A percentile compares a stretch with the other conserved stretches of the same genome.
Evolutionary conservation across 1,140 invertebrate genomes (phyloP).

Genomic region (Drosophila repletoides): DNA sequence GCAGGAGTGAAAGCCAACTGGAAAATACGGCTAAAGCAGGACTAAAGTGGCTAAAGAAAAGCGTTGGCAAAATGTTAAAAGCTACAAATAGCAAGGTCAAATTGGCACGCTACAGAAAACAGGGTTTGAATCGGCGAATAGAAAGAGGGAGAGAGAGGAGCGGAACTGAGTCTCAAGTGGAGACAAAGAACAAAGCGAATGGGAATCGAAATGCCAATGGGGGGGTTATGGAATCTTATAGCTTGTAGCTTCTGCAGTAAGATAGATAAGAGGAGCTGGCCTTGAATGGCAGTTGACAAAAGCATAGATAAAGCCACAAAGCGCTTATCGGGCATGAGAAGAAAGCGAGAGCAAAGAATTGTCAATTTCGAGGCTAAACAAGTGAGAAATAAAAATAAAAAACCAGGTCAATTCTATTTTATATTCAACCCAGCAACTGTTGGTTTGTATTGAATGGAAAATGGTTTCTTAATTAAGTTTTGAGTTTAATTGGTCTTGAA

Average conservation of each 20-base stretch:
- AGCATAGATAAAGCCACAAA: conserved; percentile 3
- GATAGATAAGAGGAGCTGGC: conserved; percentile 24
- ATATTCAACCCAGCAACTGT: too few species aligned
- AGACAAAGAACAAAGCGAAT: conserved; percentile 14
- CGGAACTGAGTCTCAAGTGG: conserved; percentile 8
- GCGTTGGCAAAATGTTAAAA: conserved; percentile 58
- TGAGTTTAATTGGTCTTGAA: too few species aligned
- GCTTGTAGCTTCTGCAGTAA: not conserved
- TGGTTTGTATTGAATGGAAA: too few species aligned
- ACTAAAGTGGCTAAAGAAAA: conserved; percentile 17
- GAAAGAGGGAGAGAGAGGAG: too few species aligned
- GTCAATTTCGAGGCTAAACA: not conserved
- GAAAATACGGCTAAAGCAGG: conserved; percentile 19
- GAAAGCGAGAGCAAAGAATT: not conserved
- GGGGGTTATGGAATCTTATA: conserved; percentile 1
- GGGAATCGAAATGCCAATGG: conserved; percentile 11
- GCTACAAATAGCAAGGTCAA: conserved; percentile 60
- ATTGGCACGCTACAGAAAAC: conserved; percentile 22
- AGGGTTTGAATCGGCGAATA: too few species aligned
- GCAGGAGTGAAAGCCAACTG: conserved; percentile 20
- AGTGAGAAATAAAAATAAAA: too few species aligned
- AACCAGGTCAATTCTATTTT: too few species aligned
- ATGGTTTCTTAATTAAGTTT: too few species aligned
- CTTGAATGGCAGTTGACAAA: conserved; percentile 17
- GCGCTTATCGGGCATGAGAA: conserved; percentile 14